Percentiles rank a stretch among this genome's conserved stretches.
Evolutionary conservation across 1,140 invertebrate species (phyloP).

Genomic region (Drosophila bifasciata): DNA sequence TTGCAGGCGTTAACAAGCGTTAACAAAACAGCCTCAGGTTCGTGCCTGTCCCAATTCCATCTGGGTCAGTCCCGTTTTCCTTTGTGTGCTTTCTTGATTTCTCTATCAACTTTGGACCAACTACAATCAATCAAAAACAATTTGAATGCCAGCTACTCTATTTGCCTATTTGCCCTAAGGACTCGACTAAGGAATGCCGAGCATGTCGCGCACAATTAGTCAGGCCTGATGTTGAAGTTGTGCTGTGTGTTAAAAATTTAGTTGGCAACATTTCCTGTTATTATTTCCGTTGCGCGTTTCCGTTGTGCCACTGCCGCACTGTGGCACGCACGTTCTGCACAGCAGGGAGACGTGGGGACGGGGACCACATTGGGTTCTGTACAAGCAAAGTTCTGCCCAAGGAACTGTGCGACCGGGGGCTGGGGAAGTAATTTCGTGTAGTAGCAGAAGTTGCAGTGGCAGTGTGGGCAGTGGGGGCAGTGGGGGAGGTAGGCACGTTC

Average conservation of each 20-base stretch:
- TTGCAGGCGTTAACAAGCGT: not conserved
- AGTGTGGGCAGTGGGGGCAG: conserved; percentile 15
- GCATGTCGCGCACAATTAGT: conserved; percentile 67
- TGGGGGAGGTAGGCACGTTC: conserved; percentile 37
- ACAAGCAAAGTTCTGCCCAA: conserved; percentile 8
- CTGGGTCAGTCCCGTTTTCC: too few species aligned
- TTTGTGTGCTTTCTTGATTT: conserved; percentile 30
- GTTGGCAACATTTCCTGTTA: conserved; percentile 76
- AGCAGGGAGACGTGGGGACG: not conserved
- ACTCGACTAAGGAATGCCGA: conserved; percentile 34
- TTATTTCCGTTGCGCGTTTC: conserved; percentile 72
- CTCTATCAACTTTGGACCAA: conserved; percentile 26
- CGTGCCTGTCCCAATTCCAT: not conserved
- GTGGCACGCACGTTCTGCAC: conserved; percentile 61
- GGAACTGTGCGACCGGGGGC: not conserved
- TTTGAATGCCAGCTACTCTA: conserved; percentile 35
- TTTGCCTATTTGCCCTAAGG: conserved; percentile 51
- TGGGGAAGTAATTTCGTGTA: not conserved
- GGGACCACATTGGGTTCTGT: not conserved
- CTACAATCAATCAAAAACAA: conserved; percentile 44
- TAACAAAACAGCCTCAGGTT: not conserved
- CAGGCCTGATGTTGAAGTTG: conserved; percentile 35
- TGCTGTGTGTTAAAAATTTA: conserved; percentile 68
- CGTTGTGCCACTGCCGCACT: conserved; percentile 54
- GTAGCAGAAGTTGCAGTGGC: conserved; percentile 1